Base-by-base conservation (phyloP, 53 echinoderm and acorn worm species). In the Temnopleurus reevesii region DNA sequence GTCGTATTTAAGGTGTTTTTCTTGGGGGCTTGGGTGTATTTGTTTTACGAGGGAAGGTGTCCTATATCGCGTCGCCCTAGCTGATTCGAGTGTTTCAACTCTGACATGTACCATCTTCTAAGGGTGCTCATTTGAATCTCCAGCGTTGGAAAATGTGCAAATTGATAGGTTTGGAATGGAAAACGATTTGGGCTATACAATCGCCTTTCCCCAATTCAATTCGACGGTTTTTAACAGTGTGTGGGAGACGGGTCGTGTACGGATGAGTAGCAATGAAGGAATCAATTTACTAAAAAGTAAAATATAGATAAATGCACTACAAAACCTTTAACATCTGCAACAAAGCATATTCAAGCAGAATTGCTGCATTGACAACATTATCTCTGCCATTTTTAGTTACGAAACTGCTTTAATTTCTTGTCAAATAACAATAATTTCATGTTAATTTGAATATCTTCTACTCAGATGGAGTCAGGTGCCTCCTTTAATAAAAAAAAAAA, bases 41-140 rank as follows among this genome's bases (percentile, higher is more conserved):
- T 87, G 71, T 66, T 51, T 66, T 87, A 66, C 53, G 64, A 30
- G 65, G 19, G 29, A 18, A 27, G 66, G 88, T 87, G 66, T 87
- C 71, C 34, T 55, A 71, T 87, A 87, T 46, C 66, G 51, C 88
- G 88, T 18, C 35, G 46, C 3, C 59, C 15, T 34, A 56, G 56
- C 19, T 10, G 83, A 35, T 55, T 54, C 83, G 55, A 83, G 83
- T 51, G 57, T 55, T 80, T 34, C 83, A 54, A 36, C 83, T 83
- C 56, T 83, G 83, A 53, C 79, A 79, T 30, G 46, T 79, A 49
- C 49, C 79, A 15, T 79, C 79, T 79, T 79, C 1, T 46, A 29
- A 25, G 15, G 30, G 27, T 8, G n/a, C 79, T 79, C 15, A 79
- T 79, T 79, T 79, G 79, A 79, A 79, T 79, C 49, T 19, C 27